A percentile compares a stretch with the other conserved stretches of the same genome.
Evolutionary conservation across 2,888 invertebrate genomes (phyloP).

Genomic region (Epinotia brunnichana): DNA sequence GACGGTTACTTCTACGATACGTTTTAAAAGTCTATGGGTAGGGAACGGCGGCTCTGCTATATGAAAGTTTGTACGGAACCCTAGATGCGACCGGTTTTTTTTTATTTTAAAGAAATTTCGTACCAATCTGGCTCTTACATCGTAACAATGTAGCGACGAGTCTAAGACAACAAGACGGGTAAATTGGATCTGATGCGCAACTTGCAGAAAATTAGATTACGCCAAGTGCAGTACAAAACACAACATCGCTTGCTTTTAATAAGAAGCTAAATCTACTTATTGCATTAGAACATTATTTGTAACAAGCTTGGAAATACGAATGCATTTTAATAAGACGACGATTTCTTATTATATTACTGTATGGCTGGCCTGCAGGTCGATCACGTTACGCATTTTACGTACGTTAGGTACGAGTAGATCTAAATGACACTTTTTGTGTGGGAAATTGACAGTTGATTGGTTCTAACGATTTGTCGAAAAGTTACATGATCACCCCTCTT

Average conservation of each 20-base stretch:
- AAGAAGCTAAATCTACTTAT: conserved; percentile 3
- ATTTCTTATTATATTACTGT: too few species aligned
- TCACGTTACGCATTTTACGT: too few species aligned
- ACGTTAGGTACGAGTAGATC: too few species aligned
- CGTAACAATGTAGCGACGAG: conserved; percentile 12
- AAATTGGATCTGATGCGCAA: conserved; percentile 37
- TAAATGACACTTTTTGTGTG: too few species aligned
- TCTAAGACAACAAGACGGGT: conserved; percentile 18
- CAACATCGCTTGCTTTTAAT: conserved; percentile 10
- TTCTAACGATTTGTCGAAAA: too few species aligned
- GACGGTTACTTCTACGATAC: too few species aligned
- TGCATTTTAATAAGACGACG: background rate
- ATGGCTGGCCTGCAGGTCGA: too few species aligned
- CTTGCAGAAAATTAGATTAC: conserved; percentile 29
- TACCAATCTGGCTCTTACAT: conserved; percentile 1
- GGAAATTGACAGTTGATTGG: too few species aligned
- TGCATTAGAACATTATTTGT: background rate
- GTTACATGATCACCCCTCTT: too few species aligned
- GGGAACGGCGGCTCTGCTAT: background rate
- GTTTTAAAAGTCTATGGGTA: too few species aligned
- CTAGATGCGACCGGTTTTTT: background rate
- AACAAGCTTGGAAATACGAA: background rate
- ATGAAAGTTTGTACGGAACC: background rate
- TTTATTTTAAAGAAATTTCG: conserved; percentile 1
- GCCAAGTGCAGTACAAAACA: conserved; percentile 14